Conservation (phyloP, 2,888 invertebrate species). For the Caenorhabditis japonica region DNA sequence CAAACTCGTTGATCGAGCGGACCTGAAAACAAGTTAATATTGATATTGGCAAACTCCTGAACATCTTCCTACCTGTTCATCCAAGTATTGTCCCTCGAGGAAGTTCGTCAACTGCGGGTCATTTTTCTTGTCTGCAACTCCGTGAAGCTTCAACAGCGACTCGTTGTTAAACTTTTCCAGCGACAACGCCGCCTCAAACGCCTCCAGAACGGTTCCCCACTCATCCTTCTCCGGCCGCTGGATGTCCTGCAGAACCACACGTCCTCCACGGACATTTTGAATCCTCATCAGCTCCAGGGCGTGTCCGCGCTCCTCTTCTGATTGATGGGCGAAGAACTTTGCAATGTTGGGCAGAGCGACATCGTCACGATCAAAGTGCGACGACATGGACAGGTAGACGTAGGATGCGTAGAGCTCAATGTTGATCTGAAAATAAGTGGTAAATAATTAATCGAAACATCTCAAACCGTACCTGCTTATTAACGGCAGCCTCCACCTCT, state of each 20-base stretch:
- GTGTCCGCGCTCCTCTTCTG: slow-evolving; percentile 87
- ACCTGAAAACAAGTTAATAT: too few species aligned
- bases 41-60: slow-evolving; percentile 84
- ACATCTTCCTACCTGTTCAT: slow-evolving; percentile 78
- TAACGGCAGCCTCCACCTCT: slow-evolving; percentile 75
- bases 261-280: slow-evolving; percentile 86
- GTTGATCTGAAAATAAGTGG: slow-evolving; percentile 82
- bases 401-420: slow-evolving; percentile 85
- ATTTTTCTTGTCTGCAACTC: slow-evolving; percentile 82
- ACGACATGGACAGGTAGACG: slow-evolving; percentile 85
- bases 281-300: slow-evolving; percentile 79
- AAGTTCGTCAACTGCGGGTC: slow-evolving; percentile 81
- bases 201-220: slow-evolving; percentile 84
- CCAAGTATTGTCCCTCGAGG: slow-evolving; percentile 61
- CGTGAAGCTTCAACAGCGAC: slow-evolving; percentile 83
- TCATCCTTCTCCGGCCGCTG: slow-evolving; percentile 82
- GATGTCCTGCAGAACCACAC: slow-evolving; percentile 83
- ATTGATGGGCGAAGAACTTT: slow-evolving; percentile 80
- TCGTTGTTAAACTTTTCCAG: slow-evolving; percentile 87
- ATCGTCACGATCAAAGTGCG: slow-evolving; percentile 87
- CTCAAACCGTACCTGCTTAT: slow-evolving; percentile 70
- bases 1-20: too few species aligned
- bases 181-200: slow-evolving; percentile 84
- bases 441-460: slow-evolving; percentile 10
- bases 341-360: slow-evolving; percentile 82